A percentile compares a stretch with the other conserved stretches of the same genome.
phyloP scores from a whole-genome alignment of 1,140 invertebrate species.

The Papilio xuthus region DNA sequence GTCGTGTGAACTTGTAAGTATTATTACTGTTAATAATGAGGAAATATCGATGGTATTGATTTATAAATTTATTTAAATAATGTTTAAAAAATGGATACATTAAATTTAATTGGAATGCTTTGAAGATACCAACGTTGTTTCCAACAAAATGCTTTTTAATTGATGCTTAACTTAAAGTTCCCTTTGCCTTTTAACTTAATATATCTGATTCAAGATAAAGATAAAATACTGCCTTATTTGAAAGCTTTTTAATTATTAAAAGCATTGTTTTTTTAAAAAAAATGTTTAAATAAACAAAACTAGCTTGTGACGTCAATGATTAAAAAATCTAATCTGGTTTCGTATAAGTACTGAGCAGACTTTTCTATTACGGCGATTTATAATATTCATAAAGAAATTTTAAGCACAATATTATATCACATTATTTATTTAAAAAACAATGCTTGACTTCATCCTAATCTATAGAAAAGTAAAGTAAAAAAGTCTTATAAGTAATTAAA shows the following conservation, averaged over 20 bases:
- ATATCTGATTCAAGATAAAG: neutral
- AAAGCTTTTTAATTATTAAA: constrained; percentile 15
- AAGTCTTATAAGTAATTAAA: neutral
- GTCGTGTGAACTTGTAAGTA: constrained; percentile 32
- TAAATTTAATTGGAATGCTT: neutral
- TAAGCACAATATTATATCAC: too few relatives aligned
- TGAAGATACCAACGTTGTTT: constrained; percentile 16
- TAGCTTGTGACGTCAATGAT: neutral
- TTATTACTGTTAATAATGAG: neutral
- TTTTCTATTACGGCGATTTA: too few relatives aligned
- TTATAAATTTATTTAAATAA: neutral
- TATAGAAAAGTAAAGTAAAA: neutral
- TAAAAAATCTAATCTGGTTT: neutral
- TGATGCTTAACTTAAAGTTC: neutral
- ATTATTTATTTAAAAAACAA: neutral
- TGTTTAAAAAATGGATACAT: neutral
- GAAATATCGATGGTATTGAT: constrained; percentile 7
- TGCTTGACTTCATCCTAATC: constrained; percentile 32
- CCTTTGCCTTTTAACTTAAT: neutral
- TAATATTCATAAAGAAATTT: too few relatives aligned
- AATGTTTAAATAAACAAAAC: neutral
- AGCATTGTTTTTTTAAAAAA: constrained; percentile 22
- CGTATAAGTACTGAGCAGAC: too few relatives aligned
- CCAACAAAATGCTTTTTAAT: neutral
- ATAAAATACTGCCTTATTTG: constrained; percentile 3